Percentiles rank a stretch among this genome's conserved stretches.
phyloP scores from a whole-genome alignment of 2,888 invertebrate genomes.

The Onthophagus sagittarius region DNA sequence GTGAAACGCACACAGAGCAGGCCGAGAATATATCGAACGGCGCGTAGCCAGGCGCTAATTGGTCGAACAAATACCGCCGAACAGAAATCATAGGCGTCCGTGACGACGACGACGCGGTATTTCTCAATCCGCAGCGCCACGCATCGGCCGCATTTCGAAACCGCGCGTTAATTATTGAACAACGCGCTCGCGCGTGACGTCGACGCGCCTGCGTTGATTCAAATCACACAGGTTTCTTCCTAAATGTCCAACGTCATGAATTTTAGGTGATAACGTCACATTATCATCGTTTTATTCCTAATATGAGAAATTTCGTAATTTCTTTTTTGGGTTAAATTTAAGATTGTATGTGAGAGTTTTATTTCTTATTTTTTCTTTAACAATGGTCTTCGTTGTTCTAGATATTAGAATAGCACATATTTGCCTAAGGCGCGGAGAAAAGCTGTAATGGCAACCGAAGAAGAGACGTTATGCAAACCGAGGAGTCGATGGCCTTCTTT shows the following conservation, averaged over 20 bases:
- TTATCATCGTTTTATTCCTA: no score
- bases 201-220: not conserved
- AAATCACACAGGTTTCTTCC: not conserved
- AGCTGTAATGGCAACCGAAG: not conserved
- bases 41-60: not conserved
- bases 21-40: not conserved
- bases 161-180: not conserved
- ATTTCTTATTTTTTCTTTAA: not conserved
- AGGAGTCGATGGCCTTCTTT: not conserved
- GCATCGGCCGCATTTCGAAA: not conserved
- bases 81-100: not conserved
- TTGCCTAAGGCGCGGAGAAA: not conserved
- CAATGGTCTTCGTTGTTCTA: conserved; percentile 3
- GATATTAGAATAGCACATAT: conserved; percentile 4
- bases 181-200: not conserved
- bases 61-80: not conserved
- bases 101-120: not conserved
- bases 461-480: not conserved
- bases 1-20: not conserved
- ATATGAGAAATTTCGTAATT: no score
- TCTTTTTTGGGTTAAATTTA: no score
- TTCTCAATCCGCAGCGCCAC: not conserved
- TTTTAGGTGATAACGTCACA: no score
- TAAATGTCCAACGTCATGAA: no score
- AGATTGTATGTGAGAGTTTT: no score